Conservation (phyloP, 2,797 vertebrate genomes). For the Anabas testudineus region DNA sequence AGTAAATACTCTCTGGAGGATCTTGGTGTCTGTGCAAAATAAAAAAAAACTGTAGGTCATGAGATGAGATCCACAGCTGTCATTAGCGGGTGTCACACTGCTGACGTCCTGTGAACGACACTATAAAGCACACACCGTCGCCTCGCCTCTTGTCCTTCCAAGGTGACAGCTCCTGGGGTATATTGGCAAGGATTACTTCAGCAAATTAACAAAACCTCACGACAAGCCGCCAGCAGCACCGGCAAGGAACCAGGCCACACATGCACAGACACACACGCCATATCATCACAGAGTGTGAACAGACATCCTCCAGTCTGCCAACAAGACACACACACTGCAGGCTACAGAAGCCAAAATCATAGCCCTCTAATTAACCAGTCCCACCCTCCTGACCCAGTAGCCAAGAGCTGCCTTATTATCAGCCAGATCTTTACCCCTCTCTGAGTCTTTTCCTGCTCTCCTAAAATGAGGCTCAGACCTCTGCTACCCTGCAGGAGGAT, state of each 20-base stretch:
- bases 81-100: slow-evolving; percentile 42
- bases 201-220: slow-evolving; percentile 80
- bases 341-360: slow-evolving; percentile 55
- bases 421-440: slow-evolving; percentile 42
- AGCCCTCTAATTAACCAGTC: slow-evolving; percentile 75
- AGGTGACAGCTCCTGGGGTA: slow-evolving; percentile 75
- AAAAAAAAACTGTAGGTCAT: slow-evolving; percentile 25
- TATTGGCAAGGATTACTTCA: slow-evolving; percentile 71
- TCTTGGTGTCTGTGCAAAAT: slow-evolving; percentile 16
- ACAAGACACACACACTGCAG: slow-evolving; percentile 49
- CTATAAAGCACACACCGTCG: slow-evolving; percentile 42
- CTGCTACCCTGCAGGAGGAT: slow-evolving; percentile 19
- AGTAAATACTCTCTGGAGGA: slow-evolving; percentile 28
- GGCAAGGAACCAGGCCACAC: slow-evolving; percentile 39
- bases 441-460: slow-evolving; percentile 18
- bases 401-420: slow-evolving; percentile 65
- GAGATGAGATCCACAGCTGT: slow-evolving; percentile 45
- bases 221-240: slow-evolving; percentile 46
- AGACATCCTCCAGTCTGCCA: slow-evolving; percentile 51
- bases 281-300: slow-evolving; percentile 44
- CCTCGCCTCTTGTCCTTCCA: slow-evolving; percentile 71
- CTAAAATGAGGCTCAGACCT: slow-evolving; percentile 50
- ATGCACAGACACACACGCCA: slow-evolving; percentile 9
- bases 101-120: slow-evolving; percentile 60
- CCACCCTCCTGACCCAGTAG: slow-evolving; percentile 64